Conservation (phyloP, 2,888 invertebrate genomes). For the Ephialtes manifestator region DNA sequence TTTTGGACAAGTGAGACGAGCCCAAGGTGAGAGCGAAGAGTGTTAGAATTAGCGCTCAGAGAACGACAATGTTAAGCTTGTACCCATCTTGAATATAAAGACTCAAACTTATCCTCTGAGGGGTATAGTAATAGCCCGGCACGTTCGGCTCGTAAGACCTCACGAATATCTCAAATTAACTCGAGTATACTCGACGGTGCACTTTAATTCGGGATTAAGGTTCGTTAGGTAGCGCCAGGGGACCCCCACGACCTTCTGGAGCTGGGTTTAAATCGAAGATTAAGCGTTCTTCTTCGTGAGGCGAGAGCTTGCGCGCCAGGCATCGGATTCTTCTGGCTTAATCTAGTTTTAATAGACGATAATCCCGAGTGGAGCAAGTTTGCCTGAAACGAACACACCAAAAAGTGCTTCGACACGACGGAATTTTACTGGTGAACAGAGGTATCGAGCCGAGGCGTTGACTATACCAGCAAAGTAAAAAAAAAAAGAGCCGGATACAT, state of each 20-base stretch:
- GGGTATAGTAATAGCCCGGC: conserved; percentile 43
- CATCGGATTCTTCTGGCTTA: conserved; percentile 68
- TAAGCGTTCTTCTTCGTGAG: conserved; percentile 64
- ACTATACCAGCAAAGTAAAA: conserved; percentile 40
- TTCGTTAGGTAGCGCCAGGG: conserved; percentile 74
- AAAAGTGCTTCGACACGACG: not conserved
- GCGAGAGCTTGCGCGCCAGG: conserved; percentile 41
- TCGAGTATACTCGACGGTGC: conserved; percentile 68
- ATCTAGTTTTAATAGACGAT: conserved; percentile 80
- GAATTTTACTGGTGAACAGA: conserved; percentile 40
- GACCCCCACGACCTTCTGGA: conserved; percentile 67
- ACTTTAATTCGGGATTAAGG: conserved; percentile 80
- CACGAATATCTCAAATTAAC: conserved; percentile 58
- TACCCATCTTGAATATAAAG: not conserved
- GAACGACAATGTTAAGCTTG: conserved; percentile 23
- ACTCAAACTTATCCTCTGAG: conserved; percentile 22
- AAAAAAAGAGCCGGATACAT: conserved; percentile 62
- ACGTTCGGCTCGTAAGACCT: conserved; percentile 57
- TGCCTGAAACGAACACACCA: conserved; percentile 37
- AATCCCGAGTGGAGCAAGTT: conserved; percentile 69
- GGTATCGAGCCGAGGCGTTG: conserved; percentile 54
- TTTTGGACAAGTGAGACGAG: conserved; percentile 19
- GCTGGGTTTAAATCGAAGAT: conserved; percentile 76
- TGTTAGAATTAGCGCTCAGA: conserved; percentile 67
- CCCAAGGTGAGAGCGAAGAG: conserved; percentile 13